These are phyloP conservation scores for Nasonia vitripennis DNA, from an alignment of 1,140 invertebrate genomes.

Conservation along the genomic window DNA sequence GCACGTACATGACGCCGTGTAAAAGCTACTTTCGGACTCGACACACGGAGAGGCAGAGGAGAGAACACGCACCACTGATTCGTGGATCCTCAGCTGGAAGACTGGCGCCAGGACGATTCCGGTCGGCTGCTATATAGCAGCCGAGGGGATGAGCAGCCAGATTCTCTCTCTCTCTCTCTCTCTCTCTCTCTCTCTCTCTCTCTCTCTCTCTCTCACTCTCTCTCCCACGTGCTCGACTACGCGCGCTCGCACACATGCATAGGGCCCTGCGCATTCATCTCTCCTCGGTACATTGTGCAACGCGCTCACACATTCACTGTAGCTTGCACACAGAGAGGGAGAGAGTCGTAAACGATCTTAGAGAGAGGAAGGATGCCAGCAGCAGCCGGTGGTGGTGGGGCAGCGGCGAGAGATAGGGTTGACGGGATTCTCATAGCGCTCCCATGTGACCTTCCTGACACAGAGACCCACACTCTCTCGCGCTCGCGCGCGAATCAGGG, in stretches of 20 bases:
- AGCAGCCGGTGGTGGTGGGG: not conserved
- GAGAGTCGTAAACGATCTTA: slow-evolving; percentile 4
- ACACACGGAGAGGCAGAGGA: not conserved
- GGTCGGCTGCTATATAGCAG: slow-evolving; percentile 69
- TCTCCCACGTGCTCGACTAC: slow-evolving; percentile 60
- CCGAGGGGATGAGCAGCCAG: slow-evolving; percentile 53
- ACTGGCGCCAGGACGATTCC: slow-evolving; percentile 68
- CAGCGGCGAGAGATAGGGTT: slow-evolving; percentile 37
- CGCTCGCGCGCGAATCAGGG: slow-evolving; percentile 10
- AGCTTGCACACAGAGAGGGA: not conserved
- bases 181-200: slow-evolving; percentile 48
- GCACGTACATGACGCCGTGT: slow-evolving; percentile 56
- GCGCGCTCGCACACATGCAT: not conserved
- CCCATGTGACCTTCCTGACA: slow-evolving; percentile 72
- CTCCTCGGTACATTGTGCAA: slow-evolving; percentile 17
- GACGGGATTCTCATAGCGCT: slow-evolving; percentile 57
- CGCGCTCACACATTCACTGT: slow-evolving; percentile 37
- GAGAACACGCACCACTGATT: slow-evolving; percentile 62
- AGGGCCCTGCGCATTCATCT: slow-evolving; percentile 22
- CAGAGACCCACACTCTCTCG: slow-evolving; percentile 72
- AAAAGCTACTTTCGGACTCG: not conserved
- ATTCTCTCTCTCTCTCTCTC: slow-evolving; percentile 2
- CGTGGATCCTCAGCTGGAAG: slow-evolving; percentile 64
- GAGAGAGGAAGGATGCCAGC: slow-evolving; percentile 41
- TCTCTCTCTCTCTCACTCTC: not conserved